Evolutionary conservation across 37 sponge, comb jelly and placozoan genomes (phyloP).

Genomic region (Bolinopsis microptera): DNA sequence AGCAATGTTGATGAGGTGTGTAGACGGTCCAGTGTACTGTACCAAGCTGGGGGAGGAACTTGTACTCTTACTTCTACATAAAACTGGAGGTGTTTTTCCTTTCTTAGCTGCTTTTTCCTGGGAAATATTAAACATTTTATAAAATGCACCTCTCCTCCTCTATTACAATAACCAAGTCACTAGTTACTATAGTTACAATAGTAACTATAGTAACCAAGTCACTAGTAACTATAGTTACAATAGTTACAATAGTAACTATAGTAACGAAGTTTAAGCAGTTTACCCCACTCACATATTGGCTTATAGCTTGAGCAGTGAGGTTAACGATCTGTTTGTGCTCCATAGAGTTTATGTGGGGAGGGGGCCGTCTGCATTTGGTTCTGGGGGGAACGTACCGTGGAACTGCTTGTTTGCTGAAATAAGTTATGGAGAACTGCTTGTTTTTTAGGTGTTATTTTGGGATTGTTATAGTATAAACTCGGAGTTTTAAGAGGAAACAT

Average conservation of each 20-base stretch:
- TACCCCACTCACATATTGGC: neutral
- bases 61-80: neutral
- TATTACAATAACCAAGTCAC: too few relatives aligned
- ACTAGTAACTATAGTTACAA: too few relatives aligned
- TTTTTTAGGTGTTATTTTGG: too few relatives aligned
- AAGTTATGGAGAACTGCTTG: too few relatives aligned
- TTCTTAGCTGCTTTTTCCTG: neutral
- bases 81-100: neutral
- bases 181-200: too few relatives aligned
- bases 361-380: neutral
- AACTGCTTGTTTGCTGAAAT: constrained; percentile 29
- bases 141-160: too few relatives aligned
- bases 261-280: too few relatives aligned
- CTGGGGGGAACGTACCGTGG: constrained; percentile 33
- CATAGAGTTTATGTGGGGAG: neutral
- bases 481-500: too few relatives aligned
- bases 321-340: constrained; percentile 21
- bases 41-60: neutral
- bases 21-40: neutral
- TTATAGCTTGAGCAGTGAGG: constrained; percentile 4
- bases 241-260: too few relatives aligned
- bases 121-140: too few relatives aligned
- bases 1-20: neutral
- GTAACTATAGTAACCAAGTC: too few relatives aligned
- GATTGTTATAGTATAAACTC: too few relatives aligned